Evolutionary conservation across 2,797 vertebrate genomes (phyloP), one percentile per base, ranked within the genome.

Genomic region (Coccyzus lansbergi): DNA sequence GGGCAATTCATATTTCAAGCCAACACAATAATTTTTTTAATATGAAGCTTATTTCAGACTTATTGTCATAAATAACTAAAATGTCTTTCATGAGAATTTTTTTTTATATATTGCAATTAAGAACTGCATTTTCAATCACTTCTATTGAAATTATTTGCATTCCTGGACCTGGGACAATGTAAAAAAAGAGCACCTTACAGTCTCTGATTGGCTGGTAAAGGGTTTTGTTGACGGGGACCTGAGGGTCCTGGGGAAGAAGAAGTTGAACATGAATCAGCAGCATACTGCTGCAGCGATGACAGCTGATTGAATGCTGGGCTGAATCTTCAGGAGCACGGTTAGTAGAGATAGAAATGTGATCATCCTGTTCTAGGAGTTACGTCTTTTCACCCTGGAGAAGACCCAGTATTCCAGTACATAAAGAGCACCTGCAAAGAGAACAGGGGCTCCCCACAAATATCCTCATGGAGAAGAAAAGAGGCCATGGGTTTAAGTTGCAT

Each of bases 331-430:
- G 16, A 8, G 2, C 51, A 7, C 24, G 22, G 10, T 4, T 48
- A 33, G 19, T 12, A 81, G 28, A 44, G n/a, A 9, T 1, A 20
- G 29, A 44, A 15, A 34, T 0, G 0, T 28, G 10, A 4, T 36
- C 34, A 46, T n/a, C 13, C 10, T 7, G 5, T 10, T 69, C 4
- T 3, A 25, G 4, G 4, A 3, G 4, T 24, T 36, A 44, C 7
- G 13, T 62, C 9, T 58, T 70, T 72, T 40, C 15, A 62, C 17
- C 25, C 48, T 67, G 11, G 8, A 52, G 46, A 89, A 34, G 8
- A 52, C 15, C 20, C 4, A n/a, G 18, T 64, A 81, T 83, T 80
- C 33, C 9, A 9, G 4, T 49, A 38, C 8, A 15, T 48, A 16
- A 67, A 53, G 4, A 1, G 13, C n/a, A 13, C 10, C 18, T 48